Percentiles rank a stretch among this genome's conserved stretches.
phyloP scores from a whole-genome alignment of 2,113 vertebrate species.

The Psilopsiagon aymara region DNA sequence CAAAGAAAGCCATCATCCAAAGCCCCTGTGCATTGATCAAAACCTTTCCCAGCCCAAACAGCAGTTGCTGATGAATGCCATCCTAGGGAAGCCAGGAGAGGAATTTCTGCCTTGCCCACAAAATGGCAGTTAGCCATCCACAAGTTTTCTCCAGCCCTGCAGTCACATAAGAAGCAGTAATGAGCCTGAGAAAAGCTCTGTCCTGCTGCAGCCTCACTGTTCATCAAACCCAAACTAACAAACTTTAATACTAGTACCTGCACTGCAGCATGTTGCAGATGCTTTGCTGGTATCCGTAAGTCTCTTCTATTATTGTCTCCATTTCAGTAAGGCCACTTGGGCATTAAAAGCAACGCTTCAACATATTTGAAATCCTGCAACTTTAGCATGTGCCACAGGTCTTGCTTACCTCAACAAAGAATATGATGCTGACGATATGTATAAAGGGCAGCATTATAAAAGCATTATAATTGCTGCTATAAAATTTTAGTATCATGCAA shows the following conservation, averaged over 20 bases:
- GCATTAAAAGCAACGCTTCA: background rate
- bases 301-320: background rate
- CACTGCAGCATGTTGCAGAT: background rate
- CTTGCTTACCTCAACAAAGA: background rate
- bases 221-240: background rate
- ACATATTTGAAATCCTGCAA: background rate
- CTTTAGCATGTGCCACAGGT: background rate
- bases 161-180: accelerated
- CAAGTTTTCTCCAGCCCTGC: background rate
- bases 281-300: background rate
- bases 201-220: accelerated
- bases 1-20: background rate
- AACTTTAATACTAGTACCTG: background rate
- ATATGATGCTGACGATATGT: background rate
- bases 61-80: background rate
- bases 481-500: background rate
- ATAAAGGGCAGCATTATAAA: background rate
- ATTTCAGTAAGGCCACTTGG: background rate
- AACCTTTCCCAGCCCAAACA: background rate
- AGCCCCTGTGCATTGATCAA: background rate
- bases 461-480: background rate
- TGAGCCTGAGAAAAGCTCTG: background rate
- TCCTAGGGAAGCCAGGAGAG: background rate
- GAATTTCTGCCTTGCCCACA: background rate
- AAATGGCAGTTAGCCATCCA: background rate